These are phyloP conservation scores for Dermochelys coriacea DNA, from an alignment of 2,797 vertebrate species.

Conservation along the genomic window DNA sequence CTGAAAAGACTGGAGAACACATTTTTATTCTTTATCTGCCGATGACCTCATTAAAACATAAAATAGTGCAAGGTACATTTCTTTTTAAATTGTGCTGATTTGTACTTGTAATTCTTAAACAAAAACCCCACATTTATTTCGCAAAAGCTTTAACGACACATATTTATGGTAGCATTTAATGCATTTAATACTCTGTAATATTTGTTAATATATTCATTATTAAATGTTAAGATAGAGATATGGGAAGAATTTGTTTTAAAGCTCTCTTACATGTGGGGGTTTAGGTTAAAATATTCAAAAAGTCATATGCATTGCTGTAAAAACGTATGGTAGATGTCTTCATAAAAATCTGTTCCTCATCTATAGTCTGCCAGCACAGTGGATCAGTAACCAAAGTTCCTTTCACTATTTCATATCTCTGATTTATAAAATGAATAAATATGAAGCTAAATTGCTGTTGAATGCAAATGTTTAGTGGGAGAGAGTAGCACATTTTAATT, in stretches of 20 bases:
- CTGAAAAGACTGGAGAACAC: neutral
- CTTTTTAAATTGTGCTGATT: neutral
- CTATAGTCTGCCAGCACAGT: slow-evolving; percentile 57
- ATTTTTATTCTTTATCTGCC: neutral
- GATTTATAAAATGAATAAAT: slow-evolving; percentile 57
- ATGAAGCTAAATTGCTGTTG: slow-evolving; percentile 65
- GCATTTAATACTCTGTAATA: neutral
- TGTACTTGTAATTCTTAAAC: neutral
- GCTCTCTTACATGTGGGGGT: neutral
- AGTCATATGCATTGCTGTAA: slow-evolving; percentile 39
- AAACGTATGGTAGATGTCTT: slow-evolving; percentile 53
- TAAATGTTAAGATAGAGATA: neutral
- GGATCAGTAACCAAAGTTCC: slow-evolving; percentile 59
- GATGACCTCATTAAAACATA: neutral
- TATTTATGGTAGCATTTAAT: neutral
- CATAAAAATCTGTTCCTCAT: slow-evolving; percentile 54
- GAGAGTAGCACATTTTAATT: slow-evolving; percentile 69
- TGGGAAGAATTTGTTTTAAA: neutral
- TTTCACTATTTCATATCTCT: slow-evolving; percentile 58
- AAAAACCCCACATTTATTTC: neutral
- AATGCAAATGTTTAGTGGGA: slow-evolving; percentile 53
- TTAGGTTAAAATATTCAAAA: slow-evolving; percentile 5
- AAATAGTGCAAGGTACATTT: neutral
- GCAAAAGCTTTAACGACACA: neutral
- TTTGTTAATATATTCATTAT: neutral